These are phyloP conservation scores for Sparus aurata DNA, from an alignment of 2,797 vertebrate species.

Conservation along the genomic window DNA sequence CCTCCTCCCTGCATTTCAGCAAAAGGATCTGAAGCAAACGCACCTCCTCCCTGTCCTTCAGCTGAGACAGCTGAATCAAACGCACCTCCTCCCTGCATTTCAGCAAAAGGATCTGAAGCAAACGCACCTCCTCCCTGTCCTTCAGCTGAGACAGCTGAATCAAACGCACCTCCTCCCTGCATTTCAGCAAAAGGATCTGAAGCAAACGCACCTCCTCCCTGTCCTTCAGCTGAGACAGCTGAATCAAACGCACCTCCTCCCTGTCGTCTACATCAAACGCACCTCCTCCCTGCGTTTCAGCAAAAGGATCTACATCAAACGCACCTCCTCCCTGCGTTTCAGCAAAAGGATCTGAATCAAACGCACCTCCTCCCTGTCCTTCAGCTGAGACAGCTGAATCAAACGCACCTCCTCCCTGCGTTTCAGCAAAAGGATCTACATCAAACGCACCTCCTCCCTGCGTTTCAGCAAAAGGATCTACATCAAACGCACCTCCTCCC, in stretches of 20 bases:
- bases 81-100: not conserved
- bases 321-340: conserved; percentile 23
- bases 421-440: not conserved
- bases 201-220: conserved; percentile 12
- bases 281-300: conserved; percentile 16
- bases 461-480: not conserved
- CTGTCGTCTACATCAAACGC: conserved; percentile 9
- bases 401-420: conserved; percentile 3
- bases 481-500: conserved; percentile 25
- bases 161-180: not conserved
- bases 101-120: fast-evolving
- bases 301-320: conserved; percentile 2
- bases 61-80: not conserved
- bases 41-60: not conserved
- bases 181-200: not conserved
- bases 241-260: conserved; percentile 12
- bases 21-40: not conserved
- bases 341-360: not conserved
- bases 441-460: conserved; percentile 14
- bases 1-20: not conserved
- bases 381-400: not conserved
- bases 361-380: not conserved
- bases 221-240: conserved; percentile 14
- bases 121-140: conserved; percentile 11
- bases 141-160: not conserved